These are phyloP conservation scores for Pseudococcus jackbeardsleyi DNA, from an alignment of 2,888 invertebrate genomes.

Conservation along the genomic window DNA sequence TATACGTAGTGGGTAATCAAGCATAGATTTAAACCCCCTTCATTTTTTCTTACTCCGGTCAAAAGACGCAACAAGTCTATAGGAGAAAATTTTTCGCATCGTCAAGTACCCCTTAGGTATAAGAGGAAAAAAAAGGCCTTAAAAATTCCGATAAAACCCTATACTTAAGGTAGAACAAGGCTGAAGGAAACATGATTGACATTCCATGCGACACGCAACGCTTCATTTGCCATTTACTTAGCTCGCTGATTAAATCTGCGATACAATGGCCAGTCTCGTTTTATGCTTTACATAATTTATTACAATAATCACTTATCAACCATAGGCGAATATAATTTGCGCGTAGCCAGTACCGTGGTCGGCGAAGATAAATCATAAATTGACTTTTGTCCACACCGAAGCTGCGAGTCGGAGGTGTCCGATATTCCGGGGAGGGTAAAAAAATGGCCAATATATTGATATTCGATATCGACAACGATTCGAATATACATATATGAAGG, in stretches of 20 bases:
- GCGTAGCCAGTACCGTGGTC: not conserved
- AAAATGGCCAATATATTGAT: conserved; percentile 33
- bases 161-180: conserved; percentile 14
- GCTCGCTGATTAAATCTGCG: conserved; percentile 31
- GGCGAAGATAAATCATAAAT: conserved; percentile 7
- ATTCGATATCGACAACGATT: conserved; percentile 9
- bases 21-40: not conserved
- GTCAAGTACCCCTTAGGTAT: not conserved
- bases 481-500: not conserved
- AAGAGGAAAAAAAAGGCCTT: not conserved
- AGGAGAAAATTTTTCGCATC: not conserved
- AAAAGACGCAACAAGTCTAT: not conserved
- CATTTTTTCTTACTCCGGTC: not conserved
- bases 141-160: not conserved
- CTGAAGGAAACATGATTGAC: conserved; percentile 35
- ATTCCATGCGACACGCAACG: conserved; percentile 50
- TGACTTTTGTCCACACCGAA: not conserved
- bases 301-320: conserved; percentile 39
- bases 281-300: conserved; percentile 26
- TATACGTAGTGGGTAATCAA: not conserved
- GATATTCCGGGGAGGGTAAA: not conserved
- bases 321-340: not conserved
- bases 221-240: conserved; percentile 34
- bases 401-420: not conserved
- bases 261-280: conserved; percentile 31